Conservation (phyloP, 2,888 invertebrate genomes). For the Drosophila paucipuncta region DNA sequence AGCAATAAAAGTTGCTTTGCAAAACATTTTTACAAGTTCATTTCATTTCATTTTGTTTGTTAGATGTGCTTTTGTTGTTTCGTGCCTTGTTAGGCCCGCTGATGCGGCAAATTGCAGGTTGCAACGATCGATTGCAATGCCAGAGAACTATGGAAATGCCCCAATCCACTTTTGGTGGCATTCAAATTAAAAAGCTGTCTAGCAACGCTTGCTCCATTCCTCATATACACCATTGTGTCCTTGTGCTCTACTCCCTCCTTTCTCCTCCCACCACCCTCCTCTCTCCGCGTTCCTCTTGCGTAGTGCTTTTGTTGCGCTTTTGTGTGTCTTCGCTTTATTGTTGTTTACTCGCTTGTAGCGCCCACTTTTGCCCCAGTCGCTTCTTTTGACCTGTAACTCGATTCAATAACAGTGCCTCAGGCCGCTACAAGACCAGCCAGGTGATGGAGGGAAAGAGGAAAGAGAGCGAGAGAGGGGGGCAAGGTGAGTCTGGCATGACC, state of each 20-base stretch:
- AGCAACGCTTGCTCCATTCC: constrained; percentile 73
- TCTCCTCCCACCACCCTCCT: neutral
- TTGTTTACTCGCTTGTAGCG: constrained; percentile 75
- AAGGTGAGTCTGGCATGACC: constrained; percentile 47
- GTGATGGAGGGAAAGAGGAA: too few species aligned
- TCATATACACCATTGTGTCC: constrained; percentile 54
- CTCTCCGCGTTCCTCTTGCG: neutral
- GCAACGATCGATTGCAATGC: constrained; percentile 70
- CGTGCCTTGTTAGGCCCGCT: constrained; percentile 39
- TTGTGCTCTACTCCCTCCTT: neutral
- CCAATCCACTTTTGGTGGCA: constrained; percentile 41
- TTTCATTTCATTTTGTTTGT: constrained; percentile 14
- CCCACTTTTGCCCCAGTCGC: constrained; percentile 62
- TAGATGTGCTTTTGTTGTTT: constrained; percentile 16
- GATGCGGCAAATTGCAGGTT: constrained; percentile 78
- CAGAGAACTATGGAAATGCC: constrained; percentile 29
- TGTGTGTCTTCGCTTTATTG: constrained; percentile 80
- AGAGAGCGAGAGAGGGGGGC: neutral
- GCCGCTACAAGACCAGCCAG: constrained; percentile 10
- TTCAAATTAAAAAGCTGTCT: constrained; percentile 81
- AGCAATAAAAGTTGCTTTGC: neutral
- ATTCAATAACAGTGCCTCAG: constrained; percentile 64
- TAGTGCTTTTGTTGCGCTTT: constrained; percentile 67
- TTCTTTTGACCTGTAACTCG: constrained; percentile 79
- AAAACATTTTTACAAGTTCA: neutral